phyloP scores from a whole-genome alignment of 2,113 vertebrate species.

The Boleophthalmus pectinirostris region DNA sequence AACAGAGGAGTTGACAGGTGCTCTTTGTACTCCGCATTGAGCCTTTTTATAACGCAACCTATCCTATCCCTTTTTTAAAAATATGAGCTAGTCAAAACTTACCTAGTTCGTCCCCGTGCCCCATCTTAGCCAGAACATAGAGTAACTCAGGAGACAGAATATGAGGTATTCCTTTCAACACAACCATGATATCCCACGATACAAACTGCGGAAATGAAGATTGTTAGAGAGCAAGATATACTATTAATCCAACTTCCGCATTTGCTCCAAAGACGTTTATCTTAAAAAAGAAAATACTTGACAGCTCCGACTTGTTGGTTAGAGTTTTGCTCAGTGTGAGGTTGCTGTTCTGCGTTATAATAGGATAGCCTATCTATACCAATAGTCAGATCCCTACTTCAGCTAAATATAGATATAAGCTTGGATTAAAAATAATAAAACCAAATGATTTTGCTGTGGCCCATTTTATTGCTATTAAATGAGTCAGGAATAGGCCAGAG shows the following conservation, averaged over 20 bases:
- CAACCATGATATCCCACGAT: constrained; percentile 61
- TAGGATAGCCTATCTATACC: background rate
- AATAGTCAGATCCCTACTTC: no score
- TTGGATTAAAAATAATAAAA: no score
- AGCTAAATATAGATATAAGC: no score
- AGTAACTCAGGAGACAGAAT: constrained; percentile 76
- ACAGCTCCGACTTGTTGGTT: background rate
- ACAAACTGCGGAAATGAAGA: background rate
- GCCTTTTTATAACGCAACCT: background rate
- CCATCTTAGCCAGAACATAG: constrained; percentile 77
- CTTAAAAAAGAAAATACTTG: background rate
- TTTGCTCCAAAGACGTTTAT: constrained; percentile 15
- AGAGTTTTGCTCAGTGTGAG: background rate
- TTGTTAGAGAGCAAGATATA: background rate
- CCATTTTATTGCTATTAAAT: no score
- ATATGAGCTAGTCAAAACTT: constrained; percentile 20
- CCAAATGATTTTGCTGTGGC: background rate
- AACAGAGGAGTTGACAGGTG: background rate
- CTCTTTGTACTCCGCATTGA: constrained; percentile 3
- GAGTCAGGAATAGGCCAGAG: no score
- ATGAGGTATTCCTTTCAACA: constrained; percentile 74
- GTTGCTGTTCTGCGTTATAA: no score
- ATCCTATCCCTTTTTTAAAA: background rate
- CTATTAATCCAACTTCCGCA: background rate
- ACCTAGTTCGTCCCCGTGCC: constrained; percentile 80